These are phyloP conservation scores for Capreolus pygargus DNA, from an alignment of 2,113 vertebrate species.

Conservation along the genomic window DNA sequence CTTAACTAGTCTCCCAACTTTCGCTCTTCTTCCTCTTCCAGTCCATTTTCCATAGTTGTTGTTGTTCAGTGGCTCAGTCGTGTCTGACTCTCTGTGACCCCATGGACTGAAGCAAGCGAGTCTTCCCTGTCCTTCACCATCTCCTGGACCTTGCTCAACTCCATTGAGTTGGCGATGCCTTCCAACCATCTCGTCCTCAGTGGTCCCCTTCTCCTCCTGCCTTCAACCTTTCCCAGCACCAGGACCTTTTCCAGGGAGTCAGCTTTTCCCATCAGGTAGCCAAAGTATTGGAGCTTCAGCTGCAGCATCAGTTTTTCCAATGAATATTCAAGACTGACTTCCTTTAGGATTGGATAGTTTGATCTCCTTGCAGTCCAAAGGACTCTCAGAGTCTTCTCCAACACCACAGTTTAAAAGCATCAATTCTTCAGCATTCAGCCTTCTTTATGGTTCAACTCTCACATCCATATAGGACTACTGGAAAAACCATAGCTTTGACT, in stretches of 20 bases:
- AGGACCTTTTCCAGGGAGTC: not conserved
- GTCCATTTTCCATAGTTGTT: not conserved
- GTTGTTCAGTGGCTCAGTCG: not conserved
- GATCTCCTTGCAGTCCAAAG: not conserved
- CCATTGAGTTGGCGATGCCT: not conserved
- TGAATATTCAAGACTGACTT: not conserved
- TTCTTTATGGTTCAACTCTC: not conserved
- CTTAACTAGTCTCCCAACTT: not conserved
- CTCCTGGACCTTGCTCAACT: not conserved
- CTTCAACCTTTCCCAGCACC: not conserved
- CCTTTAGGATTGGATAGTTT: not conserved
- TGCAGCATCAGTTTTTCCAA: not conserved
- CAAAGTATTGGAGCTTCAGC: not conserved
- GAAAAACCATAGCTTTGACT: not conserved
- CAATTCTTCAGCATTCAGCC: accelerated
- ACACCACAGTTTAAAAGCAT: not conserved
- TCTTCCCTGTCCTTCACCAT: not conserved
- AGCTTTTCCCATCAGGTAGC: not conserved
- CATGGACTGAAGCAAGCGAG: not conserved
- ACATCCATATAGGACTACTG: not conserved
- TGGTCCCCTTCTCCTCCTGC: not conserved
- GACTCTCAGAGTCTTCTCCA: not conserved
- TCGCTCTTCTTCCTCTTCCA: not conserved
- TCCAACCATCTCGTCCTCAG: not conserved
- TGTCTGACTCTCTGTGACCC: not conserved